These are phyloP conservation scores for Linnaemya tessellans DNA, from an alignment of 2,888 invertebrate species.

Conservation along the genomic window DNA sequence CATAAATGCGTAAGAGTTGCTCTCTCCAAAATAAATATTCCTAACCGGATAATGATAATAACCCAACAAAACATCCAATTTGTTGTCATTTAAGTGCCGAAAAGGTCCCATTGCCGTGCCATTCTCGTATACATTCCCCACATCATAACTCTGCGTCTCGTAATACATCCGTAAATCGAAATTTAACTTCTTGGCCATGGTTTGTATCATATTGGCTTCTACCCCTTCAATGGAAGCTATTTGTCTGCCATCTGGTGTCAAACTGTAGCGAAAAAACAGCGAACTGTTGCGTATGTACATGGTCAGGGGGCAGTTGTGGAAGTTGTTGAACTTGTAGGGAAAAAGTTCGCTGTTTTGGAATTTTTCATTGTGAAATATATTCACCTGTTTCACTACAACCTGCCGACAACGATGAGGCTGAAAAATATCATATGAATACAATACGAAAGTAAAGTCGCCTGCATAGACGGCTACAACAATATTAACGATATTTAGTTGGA, in stretches of 20 bases:
- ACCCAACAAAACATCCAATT: conserved; percentile 60
- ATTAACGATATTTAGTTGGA: conserved; percentile 58
- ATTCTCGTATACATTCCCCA: conserved; percentile 21
- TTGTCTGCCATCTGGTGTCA: conserved; percentile 39
- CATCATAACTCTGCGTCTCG: not conserved
- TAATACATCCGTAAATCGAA: conserved; percentile 28
- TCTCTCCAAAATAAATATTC: conserved; percentile 37
- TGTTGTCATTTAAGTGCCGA: conserved; percentile 15
- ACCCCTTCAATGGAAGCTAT: conserved; percentile 41
- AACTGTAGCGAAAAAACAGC: conserved; percentile 49
- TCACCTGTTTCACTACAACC: conserved; percentile 40
- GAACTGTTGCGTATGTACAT: conserved; percentile 39
- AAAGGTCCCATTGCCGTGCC: conserved; percentile 52
- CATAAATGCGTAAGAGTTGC: conserved; percentile 38
- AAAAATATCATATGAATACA: conserved; percentile 57
- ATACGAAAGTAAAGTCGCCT: not conserved
- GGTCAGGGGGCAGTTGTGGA: conserved; percentile 55
- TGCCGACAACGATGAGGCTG: conserved; percentile 45
- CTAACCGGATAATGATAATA: conserved; percentile 46
- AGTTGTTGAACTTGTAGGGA: conserved; percentile 58
- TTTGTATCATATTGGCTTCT: conserved; percentile 54
- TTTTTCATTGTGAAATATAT: conserved; percentile 52
- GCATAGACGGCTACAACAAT: conserved; percentile 45
- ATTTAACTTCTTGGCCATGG: conserved; percentile 57
- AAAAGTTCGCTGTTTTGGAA: conserved; percentile 45